These are phyloP conservation scores for Sylvilagus bachmani DNA, from an alignment of 2,113 vertebrate genomes.

Conservation along the genomic window DNA sequence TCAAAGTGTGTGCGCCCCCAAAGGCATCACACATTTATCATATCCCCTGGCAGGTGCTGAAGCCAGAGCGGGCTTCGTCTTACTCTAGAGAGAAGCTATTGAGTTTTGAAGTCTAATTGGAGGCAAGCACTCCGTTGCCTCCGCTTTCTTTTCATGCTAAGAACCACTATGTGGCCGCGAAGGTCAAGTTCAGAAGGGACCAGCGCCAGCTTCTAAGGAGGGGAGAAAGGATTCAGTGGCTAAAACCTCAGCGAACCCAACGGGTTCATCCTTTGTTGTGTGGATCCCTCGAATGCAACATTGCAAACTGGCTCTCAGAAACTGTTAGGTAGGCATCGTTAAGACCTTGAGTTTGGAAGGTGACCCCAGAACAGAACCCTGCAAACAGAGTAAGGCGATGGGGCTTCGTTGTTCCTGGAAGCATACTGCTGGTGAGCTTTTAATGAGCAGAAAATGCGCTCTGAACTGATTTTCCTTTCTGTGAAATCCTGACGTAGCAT, in stretches of 20 bases:
- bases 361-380: neutral
- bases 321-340: conserved; percentile 30
- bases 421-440: conserved; percentile 72
- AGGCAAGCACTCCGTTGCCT: conserved; percentile 70
- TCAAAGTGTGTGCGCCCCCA: conserved; percentile 53
- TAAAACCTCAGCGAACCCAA: conserved; percentile 70
- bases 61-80: conserved; percentile 10
- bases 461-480: conserved; percentile 78
- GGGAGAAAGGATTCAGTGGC: neutral
- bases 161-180: conserved; percentile 77
- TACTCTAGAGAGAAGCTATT: conserved; percentile 72
- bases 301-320: conserved; percentile 74
- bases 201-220: conserved; percentile 13
- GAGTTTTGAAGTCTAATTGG: conserved; percentile 86
- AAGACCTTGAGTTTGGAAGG: conserved; percentile 65
- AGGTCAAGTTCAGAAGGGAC: conserved; percentile 24
- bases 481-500: conserved; percentile 84
- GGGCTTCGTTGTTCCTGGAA: conserved; percentile 77
- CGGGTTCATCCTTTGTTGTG: conserved; percentile 44
- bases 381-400: conserved; percentile 1
- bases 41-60: conserved; percentile 66
- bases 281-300: conserved; percentile 62
- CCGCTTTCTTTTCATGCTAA: conserved; percentile 70
- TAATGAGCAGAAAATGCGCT: conserved; percentile 76
- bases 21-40: conserved; percentile 69